Conservation (phyloP, 1,140 invertebrate species). For the Pomacea maculata region DNA sequence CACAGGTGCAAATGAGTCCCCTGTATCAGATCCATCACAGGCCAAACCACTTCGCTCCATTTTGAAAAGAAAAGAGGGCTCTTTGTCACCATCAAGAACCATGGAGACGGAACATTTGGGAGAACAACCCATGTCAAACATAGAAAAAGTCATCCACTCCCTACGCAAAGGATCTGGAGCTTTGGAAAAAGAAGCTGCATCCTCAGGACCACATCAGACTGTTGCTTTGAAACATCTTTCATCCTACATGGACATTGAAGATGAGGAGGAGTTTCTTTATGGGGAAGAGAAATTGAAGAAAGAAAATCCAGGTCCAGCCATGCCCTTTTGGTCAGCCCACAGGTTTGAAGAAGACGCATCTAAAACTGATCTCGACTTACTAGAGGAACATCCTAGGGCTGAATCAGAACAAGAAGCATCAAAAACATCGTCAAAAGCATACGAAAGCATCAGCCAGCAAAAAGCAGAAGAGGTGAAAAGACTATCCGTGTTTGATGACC, state of each 20-base stretch:
- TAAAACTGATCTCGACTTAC: not conserved
- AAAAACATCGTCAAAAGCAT: too few relatives aligned
- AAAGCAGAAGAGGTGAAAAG: slow-evolving; percentile 4
- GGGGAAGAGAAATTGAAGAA: slow-evolving; percentile 31
- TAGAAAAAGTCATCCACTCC: slow-evolving; percentile 31
- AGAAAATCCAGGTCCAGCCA: not conserved
- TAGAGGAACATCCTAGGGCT: not conserved
- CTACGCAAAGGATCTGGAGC: slow-evolving; percentile 5
- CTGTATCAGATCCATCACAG: not conserved
- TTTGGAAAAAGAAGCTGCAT: slow-evolving; percentile 13
- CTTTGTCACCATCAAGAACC: slow-evolving; percentile 7
- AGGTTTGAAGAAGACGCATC: slow-evolving; percentile 1
- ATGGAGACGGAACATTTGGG: slow-evolving; percentile 8
- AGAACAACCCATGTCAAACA: slow-evolving; percentile 46
- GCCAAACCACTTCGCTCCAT: slow-evolving; percentile 12
- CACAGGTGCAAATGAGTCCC: not conserved
- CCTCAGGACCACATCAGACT: not conserved
- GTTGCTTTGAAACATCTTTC: slow-evolving; percentile 18
- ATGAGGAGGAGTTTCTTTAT: slow-evolving; percentile 60
- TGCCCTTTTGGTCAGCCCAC: slow-evolving; percentile 4
- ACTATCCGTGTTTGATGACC: slow-evolving; percentile 8
- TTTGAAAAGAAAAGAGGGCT: slow-evolving; percentile 15
- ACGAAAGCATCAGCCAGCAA: not conserved
- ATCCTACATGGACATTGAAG: slow-evolving; percentile 47
- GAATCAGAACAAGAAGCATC: too few relatives aligned